These are phyloP conservation scores for Malacoraja senta DNA, from an alignment of 2,797 vertebrate genomes.

Conservation along the genomic window DNA sequence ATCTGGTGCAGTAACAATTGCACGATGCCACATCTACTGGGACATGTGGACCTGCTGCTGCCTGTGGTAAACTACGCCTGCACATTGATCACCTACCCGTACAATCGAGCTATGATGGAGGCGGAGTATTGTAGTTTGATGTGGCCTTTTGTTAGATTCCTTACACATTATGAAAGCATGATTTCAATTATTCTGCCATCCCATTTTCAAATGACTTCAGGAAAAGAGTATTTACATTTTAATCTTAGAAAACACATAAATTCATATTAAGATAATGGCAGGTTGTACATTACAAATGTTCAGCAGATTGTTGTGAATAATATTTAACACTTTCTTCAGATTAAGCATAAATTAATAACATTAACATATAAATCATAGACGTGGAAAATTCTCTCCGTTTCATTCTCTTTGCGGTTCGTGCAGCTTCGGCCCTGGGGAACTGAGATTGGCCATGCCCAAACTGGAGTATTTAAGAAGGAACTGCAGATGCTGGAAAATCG, in stretches of 20 bases:
- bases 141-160: neutral
- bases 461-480: neutral
- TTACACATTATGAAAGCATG: neutral
- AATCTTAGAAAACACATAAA: neutral
- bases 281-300: neutral
- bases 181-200: neutral
- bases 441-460: neutral
- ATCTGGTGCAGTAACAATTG: too few species aligned
- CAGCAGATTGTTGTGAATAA: neutral
- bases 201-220: neutral
- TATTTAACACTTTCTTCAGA: neutral
- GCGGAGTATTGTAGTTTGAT: neutral
- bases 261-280: neutral
- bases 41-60: neutral
- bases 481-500: too few species aligned
- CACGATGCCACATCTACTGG: neutral
- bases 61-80: neutral
- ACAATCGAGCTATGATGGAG: neutral
- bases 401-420: neutral
- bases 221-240: constrained; percentile 13
- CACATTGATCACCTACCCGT: neutral
- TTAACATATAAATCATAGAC: neutral
- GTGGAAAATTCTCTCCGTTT: neutral
- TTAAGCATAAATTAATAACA: neutral
- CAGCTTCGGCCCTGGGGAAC: neutral